Conservation (phyloP, 2,888 invertebrate genomes). For the Tillus elongatus region DNA sequence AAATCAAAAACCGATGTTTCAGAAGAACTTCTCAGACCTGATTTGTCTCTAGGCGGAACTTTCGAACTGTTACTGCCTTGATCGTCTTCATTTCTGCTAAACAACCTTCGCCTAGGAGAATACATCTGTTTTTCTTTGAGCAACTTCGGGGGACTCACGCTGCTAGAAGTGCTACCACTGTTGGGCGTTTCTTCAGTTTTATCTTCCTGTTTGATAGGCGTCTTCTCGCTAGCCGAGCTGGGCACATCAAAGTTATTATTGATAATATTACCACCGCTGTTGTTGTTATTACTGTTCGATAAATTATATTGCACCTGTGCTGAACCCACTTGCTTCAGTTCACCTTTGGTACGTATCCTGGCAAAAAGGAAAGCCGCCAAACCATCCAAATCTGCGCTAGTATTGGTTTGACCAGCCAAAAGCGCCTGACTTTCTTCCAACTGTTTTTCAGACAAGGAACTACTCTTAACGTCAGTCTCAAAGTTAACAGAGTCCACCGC, state of each 20-base stretch:
- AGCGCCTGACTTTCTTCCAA: slow-evolving; percentile 22
- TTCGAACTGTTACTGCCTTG: slow-evolving; percentile 27
- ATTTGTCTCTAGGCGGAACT: slow-evolving; percentile 40
- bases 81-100: slow-evolving; percentile 52
- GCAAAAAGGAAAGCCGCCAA: slow-evolving; percentile 56
- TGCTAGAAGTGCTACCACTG: slow-evolving; percentile 27
- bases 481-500: slow-evolving; percentile 57
- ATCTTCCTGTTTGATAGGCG: slow-evolving; percentile 40
- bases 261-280: slow-evolving; percentile 25
- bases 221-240: no score
- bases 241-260: no score
- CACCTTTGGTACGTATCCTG: slow-evolving; percentile 78
- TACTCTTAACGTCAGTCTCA: slow-evolving; percentile 39
- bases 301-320: slow-evolving; percentile 24
- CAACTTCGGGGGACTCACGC: slow-evolving; percentile 43
- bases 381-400: slow-evolving; percentile 43
- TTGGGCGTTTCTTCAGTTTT: slow-evolving; percentile 14
- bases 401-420: slow-evolving; percentile 25
- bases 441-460: slow-evolving; percentile 15
- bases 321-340: slow-evolving; percentile 53
- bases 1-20: slow-evolving; percentile 58
- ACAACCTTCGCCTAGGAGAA: slow-evolving; percentile 45
- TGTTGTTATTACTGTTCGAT: slow-evolving; percentile 19
- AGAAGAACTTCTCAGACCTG: slow-evolving; percentile 50
- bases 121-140: slow-evolving; percentile 38